phyloP scores from a whole-genome alignment of 2,797 vertebrate genomes.

The Poecilia picta region DNA sequence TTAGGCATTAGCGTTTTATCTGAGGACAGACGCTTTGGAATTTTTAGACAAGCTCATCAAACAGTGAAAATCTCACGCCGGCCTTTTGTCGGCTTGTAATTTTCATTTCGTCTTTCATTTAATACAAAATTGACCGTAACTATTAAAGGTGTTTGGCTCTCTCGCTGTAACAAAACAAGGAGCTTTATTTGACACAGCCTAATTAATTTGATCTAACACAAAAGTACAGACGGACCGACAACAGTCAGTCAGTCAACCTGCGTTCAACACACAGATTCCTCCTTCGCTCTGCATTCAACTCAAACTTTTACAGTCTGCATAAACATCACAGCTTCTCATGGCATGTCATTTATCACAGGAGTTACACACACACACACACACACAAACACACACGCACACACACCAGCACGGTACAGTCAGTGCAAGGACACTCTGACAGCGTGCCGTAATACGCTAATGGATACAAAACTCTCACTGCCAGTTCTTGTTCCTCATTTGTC shows the following conservation, averaged over 20 bases:
- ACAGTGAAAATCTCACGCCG: background rate
- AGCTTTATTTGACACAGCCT: constrained; percentile 26
- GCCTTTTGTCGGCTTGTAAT: background rate
- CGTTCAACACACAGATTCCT: constrained; percentile 51
- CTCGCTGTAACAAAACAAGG: constrained; percentile 9
- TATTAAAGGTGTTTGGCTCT: background rate
- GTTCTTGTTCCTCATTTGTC: constrained; percentile 46
- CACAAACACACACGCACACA: background rate
- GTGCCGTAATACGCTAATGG: constrained; percentile 59
- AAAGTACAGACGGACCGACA: constrained; percentile 31
- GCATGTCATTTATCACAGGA: constrained; percentile 32
- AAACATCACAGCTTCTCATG: constrained; percentile 32
- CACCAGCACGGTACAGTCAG: constrained; percentile 11
- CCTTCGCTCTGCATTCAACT: constrained; percentile 48
- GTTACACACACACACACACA: constrained; percentile 4
- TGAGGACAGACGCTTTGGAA: background rate
- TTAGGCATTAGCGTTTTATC: background rate
- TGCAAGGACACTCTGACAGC: constrained; percentile 49
- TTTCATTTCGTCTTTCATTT: constrained; percentile 10
- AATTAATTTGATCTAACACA: constrained; percentile 47
- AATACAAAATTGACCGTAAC: background rate
- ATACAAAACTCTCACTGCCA: constrained; percentile 49
- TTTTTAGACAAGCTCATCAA: background rate
- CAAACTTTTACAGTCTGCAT: constrained; percentile 39
- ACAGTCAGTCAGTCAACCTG: constrained; percentile 47